phyloP scores from a whole-genome alignment of 2,113 vertebrate species.

The Gadus macrocephalus region DNA sequence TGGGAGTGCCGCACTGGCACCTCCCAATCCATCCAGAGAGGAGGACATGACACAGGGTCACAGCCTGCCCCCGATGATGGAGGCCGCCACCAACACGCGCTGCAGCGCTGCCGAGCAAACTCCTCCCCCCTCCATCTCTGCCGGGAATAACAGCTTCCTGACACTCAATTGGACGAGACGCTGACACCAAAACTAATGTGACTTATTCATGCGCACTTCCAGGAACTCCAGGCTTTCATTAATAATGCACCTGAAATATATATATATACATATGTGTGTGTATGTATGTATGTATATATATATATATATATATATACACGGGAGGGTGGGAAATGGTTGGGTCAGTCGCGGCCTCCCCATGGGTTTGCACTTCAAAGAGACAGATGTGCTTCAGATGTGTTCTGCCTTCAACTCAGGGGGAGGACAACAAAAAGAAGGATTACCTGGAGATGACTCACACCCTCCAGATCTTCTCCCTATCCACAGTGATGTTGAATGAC shows the following conservation, averaged over 20 bases:
- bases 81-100: slow-evolving; percentile 53
- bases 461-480: no score
- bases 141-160: slow-evolving; percentile 59
- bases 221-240: slow-evolving; percentile 64
- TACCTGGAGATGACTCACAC: no score
- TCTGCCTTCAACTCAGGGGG: no score
- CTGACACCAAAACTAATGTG: slow-evolving; percentile 70
- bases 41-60: slow-evolving; percentile 57
- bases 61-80: slow-evolving; percentile 56
- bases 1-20: slow-evolving; percentile 55
- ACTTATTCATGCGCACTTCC: slow-evolving; percentile 75
- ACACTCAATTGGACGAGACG: slow-evolving; percentile 69
- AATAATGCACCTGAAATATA: slow-evolving; percentile 39
- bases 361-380: no score
- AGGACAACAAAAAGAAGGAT: no score
- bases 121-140: slow-evolving; percentile 48
- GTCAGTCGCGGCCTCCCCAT: no score
- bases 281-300: no score
- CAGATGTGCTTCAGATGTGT: no score
- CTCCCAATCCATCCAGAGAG: slow-evolving; percentile 67
- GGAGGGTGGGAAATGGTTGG: no score
- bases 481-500: no score
- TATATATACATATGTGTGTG: not conserved
- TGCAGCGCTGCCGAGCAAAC: slow-evolving; percentile 46
- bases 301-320: no score